Conservation (phyloP, 2,888 invertebrate species). For the Coronaproctus castanopsis region DNA sequence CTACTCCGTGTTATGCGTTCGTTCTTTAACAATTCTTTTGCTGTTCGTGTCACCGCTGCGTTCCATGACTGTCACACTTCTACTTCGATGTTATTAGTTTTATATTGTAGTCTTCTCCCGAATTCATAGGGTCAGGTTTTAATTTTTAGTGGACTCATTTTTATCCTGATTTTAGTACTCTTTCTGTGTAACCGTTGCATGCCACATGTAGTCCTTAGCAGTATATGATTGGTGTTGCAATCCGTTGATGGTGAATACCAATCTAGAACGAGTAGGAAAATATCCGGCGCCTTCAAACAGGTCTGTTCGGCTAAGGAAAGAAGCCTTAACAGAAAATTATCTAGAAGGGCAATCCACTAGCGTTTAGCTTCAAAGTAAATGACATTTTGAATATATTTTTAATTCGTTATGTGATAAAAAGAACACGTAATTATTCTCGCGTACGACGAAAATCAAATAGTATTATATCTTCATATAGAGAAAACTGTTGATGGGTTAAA, state of each 20-base stretch:
- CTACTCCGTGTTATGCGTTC: not conserved
- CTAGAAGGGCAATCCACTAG: too few relatives aligned
- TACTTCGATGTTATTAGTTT: not conserved
- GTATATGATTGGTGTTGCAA: not conserved
- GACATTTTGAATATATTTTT: too few relatives aligned
- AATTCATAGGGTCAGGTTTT: not conserved
- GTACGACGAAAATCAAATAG: too few relatives aligned
- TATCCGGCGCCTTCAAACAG: too few relatives aligned
- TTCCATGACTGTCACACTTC: not conserved
- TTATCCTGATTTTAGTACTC: not conserved
- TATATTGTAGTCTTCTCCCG: not conserved
- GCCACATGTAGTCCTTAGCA: not conserved
- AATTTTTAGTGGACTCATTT: not conserved
- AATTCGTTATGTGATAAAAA: too few relatives aligned
- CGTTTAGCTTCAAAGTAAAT: too few relatives aligned
- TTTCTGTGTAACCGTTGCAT: not conserved
- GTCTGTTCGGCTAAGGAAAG: too few relatives aligned
- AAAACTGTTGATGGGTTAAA: too few relatives aligned
- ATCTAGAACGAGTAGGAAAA: too few relatives aligned
- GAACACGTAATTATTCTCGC: too few relatives aligned
- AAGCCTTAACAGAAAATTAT: too few relatives aligned
- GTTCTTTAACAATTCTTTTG: not conserved
- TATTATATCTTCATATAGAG: too few relatives aligned
- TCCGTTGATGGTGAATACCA: conserved; percentile 15
- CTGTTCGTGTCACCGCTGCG: not conserved